These are phyloP conservation scores for Triplophysa yarkandensis DNA, from an alignment of 2,797 vertebrate genomes.

Conservation along the genomic window DNA sequence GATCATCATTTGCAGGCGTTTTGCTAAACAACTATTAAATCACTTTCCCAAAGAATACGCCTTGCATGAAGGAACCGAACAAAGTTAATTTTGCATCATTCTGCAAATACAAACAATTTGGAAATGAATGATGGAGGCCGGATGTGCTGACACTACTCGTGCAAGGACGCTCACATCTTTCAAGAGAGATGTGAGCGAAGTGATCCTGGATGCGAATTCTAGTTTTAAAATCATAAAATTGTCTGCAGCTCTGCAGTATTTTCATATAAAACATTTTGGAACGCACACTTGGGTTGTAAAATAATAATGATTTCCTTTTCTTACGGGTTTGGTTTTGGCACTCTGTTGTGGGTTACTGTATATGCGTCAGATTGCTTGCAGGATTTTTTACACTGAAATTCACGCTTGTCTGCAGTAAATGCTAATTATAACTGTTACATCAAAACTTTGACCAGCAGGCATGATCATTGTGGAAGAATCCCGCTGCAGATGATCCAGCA, in stretches of 20 bases:
- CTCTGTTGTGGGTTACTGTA: background rate
- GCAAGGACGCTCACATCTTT: no score
- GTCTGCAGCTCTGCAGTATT: background rate
- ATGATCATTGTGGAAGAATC: slow-evolving; percentile 28
- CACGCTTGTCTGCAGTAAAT: slow-evolving; percentile 25
- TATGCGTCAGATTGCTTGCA: background rate
- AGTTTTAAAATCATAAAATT: background rate
- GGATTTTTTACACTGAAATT: slow-evolving; percentile 1
- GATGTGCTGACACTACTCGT: slow-evolving; percentile 28
- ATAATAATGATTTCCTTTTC: background rate
- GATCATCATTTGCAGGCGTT: slow-evolving; percentile 60
- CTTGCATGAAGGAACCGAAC: slow-evolving; percentile 54
- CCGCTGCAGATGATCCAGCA: slow-evolving; percentile 26
- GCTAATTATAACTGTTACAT: slow-evolving; percentile 37
- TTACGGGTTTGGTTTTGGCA: background rate
- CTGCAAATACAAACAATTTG: slow-evolving; percentile 76
- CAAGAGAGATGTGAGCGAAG: slow-evolving; percentile 1
- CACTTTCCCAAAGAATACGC: slow-evolving; percentile 64
- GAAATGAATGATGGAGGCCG: slow-evolving; percentile 64
- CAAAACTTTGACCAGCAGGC: slow-evolving; percentile 30
- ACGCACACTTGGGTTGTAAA: background rate
- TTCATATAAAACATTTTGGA: background rate
- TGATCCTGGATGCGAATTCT: slow-evolving; percentile 1
- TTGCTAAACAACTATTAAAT: slow-evolving; percentile 67
- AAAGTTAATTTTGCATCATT: slow-evolving; percentile 76